Conservation (phyloP, 2,888 invertebrate genomes). For the Volucella zonaria region DNA sequence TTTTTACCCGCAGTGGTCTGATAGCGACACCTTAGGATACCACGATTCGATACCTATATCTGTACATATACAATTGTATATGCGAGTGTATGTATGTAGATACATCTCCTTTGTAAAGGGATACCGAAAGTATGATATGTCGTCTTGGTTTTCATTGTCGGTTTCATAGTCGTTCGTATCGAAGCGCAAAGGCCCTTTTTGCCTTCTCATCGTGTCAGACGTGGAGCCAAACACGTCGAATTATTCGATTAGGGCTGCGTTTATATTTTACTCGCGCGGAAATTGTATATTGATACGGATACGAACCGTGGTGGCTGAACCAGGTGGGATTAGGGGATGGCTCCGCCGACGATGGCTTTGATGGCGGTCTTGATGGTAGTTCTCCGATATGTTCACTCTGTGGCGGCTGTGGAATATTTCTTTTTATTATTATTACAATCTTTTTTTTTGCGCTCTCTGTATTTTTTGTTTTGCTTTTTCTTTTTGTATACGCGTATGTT, state of each 20-base stretch:
- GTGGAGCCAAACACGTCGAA: conserved; percentile 55
- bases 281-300: conserved; percentile 66
- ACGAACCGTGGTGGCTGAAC: not conserved
- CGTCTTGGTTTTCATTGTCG: not conserved
- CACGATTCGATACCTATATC: not conserved
- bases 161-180: not conserved
- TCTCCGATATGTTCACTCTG: conserved; percentile 13
- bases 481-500: not conserved
- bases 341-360: not conserved
- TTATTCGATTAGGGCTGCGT: conserved; percentile 70
- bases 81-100: not conserved
- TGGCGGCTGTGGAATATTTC: conserved; percentile 65
- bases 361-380: conserved; percentile 1
- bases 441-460: conserved; percentile 13
- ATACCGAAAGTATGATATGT: conserved; percentile 43
- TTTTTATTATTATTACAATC: conserved; percentile 65
- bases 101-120: conserved; percentile 11
- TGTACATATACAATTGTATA: too few relatives aligned
- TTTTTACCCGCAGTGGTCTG: conserved; percentile 60
- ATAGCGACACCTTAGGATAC: conserved; percentile 67
- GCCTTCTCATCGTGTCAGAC: conserved; percentile 21
- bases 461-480: not conserved
- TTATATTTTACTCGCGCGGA: conserved; percentile 71
- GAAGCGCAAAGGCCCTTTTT: not conserved
- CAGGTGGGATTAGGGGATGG: conserved; percentile 3